Evolutionary conservation across 2,888 invertebrate species (phyloP), one percentile per base, ranked within the genome.

Genomic region (Ormyrus nitidulus): DNA sequence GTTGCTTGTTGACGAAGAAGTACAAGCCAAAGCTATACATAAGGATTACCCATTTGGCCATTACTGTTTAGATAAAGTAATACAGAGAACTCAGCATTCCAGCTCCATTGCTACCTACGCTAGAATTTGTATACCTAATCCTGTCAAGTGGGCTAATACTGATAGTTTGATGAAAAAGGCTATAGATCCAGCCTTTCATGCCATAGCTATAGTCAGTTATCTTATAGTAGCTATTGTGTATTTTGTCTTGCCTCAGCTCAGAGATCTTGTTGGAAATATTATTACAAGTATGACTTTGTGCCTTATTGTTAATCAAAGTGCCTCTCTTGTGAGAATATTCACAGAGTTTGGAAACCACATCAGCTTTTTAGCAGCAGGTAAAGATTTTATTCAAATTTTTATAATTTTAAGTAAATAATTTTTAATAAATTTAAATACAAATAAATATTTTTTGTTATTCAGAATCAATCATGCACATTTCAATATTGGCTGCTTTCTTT

Each of bases 261-360:
- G 96, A 87, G 96, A 97, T 91, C 92, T 96, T 70, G 94, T 96
- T 54, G 96, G 96, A 3, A 96, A 96, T 88, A 96, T 96, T 83
- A 93, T 96, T 80, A 96, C 96, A 1, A 96, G 96, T 66, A 94
- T 96, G 87, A 94, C 94, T 78, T 88, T 96, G 62, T 96, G 96
- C 86, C 91, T 96, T 84, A 94, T 96, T 86, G 91, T 95, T 6
- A 94, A 94, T 84, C 95, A 96, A 90, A 94, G 94, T 7, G 96
- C 96, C 8, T 95, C 96, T 88, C 92, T 95, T 81, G 95, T 96
- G 13, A 92, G 95, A 85, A 94, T 96, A 88, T 95, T 96, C 86
- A 96, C 95, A 0, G 95, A 96, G 86, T 94, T 95, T 84, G 95
- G 94, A 83, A 95, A 94, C 89, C 96, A 96, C 86, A 92, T 96